Conservation (phyloP, 1,140 invertebrate genomes). For the Drosophila lacertosa region DNA sequence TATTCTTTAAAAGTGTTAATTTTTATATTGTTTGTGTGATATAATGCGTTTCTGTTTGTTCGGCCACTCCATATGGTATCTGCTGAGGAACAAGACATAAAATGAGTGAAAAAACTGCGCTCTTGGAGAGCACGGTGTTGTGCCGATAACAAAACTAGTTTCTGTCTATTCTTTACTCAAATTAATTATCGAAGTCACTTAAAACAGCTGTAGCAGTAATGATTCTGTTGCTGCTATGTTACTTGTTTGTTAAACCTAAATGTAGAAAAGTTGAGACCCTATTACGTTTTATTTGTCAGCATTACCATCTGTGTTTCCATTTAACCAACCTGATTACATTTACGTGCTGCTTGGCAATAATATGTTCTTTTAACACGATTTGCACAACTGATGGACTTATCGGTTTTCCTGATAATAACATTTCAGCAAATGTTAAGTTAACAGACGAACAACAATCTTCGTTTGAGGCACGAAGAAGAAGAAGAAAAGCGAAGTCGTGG, state of each 20-base stretch:
- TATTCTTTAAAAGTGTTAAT: background rate
- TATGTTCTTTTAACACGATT: background rate
- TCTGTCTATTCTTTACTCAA: background rate
- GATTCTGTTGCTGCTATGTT: background rate
- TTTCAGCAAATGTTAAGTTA: constrained; percentile 14
- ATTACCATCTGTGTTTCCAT: too few species aligned
- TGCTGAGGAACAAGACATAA: too few species aligned
- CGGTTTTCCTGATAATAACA: background rate
- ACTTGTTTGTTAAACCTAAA: background rate
- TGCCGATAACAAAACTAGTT: too few species aligned
- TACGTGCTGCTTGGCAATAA: background rate
- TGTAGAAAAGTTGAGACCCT: background rate
- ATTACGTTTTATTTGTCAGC: too few species aligned
- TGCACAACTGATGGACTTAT: background rate
- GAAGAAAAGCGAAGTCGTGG: constrained; percentile 18
- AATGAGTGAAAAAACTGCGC: too few species aligned
- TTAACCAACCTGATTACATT: too few species aligned
- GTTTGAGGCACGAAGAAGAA: constrained; percentile 22
- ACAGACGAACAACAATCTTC: constrained; percentile 14
- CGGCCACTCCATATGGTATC: too few species aligned
- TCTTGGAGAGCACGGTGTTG: too few species aligned
- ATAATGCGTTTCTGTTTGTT: too few species aligned
- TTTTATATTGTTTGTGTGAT: background rate
- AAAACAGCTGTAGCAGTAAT: constrained; percentile 11
- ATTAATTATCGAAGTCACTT: background rate